Conservation (phyloP, 2,113 vertebrate genomes). For the Coturnix japonica region DNA sequence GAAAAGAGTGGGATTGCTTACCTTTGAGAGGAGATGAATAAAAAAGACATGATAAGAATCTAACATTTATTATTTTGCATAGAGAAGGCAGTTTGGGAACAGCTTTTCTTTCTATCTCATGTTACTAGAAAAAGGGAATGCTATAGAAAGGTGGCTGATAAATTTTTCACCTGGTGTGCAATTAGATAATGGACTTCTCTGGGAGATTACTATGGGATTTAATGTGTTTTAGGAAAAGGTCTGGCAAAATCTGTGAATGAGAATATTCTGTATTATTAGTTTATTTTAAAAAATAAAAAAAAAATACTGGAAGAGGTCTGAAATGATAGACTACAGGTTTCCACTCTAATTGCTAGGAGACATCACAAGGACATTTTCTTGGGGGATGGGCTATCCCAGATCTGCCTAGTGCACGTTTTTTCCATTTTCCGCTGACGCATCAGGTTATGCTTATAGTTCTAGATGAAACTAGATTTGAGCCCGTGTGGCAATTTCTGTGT, state of each 20-base stretch:
- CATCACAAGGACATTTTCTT: neutral
- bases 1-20: constrained; percentile 32
- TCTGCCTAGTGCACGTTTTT: neutral
- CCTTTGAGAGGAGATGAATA: constrained; percentile 17
- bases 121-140: neutral
- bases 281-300: neutral
- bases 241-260: neutral
- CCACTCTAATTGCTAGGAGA: constrained; percentile 7
- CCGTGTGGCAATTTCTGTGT: constrained; percentile 32
- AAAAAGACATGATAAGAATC: constrained; percentile 21
- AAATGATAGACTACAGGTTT: neutral
- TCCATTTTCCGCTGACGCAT: neutral
- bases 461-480: constrained; percentile 34
- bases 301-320: neutral
- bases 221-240: neutral
- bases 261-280: neutral
- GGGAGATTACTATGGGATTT: neutral
- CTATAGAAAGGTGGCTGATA: neutral
- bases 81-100: neutral
- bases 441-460: constrained; percentile 30
- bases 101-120: neutral
- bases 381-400: neutral
- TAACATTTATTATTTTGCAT: constrained; percentile 50
- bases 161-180: constrained; percentile 21
- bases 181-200: neutral